phyloP scores from a whole-genome alignment of 2,113 vertebrate genomes.

The Neopipo cinnamomea region DNA sequence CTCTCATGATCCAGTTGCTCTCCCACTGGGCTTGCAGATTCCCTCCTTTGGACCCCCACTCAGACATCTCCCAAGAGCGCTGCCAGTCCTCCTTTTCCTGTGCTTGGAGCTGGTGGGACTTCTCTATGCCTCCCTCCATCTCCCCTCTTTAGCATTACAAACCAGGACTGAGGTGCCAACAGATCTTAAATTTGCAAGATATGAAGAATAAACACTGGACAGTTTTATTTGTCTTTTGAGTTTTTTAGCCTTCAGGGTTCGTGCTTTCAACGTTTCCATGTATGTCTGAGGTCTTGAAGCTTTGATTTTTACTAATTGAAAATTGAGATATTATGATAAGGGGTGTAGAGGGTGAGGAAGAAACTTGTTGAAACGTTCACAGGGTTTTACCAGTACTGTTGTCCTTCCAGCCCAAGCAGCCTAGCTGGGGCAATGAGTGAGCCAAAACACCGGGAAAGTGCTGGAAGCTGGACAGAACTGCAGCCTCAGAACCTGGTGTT shows the following conservation, averaged over 20 bases:
- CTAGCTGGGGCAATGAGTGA: neutral
- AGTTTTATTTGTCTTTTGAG: neutral
- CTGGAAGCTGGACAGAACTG: neutral
- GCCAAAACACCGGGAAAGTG: neutral
- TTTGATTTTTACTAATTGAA: neutral
- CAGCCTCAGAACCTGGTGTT: neutral
- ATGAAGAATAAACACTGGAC: neutral
- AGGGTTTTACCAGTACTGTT: neutral
- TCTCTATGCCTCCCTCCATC: neutral
- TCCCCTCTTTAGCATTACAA: neutral
- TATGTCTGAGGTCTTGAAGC: neutral
- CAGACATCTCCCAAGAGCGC: neutral
- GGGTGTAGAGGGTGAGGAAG: neutral
- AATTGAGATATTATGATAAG: neutral
- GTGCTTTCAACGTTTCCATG: neutral
- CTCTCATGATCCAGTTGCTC: fast-evolving
- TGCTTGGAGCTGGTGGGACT: neutral
- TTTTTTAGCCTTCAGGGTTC: neutral
- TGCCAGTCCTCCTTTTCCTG: neutral
- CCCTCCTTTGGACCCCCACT: neutral
- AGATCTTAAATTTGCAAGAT: neutral
- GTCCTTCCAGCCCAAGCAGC: neutral
- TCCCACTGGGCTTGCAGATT: neutral
- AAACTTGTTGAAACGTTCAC: neutral
- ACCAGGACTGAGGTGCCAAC: neutral